A percentile compares a stretch with the other conserved stretches of the same genome.
phyloP scores from a whole-genome alignment of 2,888 invertebrate genomes.

The Philaethria dido region DNA sequence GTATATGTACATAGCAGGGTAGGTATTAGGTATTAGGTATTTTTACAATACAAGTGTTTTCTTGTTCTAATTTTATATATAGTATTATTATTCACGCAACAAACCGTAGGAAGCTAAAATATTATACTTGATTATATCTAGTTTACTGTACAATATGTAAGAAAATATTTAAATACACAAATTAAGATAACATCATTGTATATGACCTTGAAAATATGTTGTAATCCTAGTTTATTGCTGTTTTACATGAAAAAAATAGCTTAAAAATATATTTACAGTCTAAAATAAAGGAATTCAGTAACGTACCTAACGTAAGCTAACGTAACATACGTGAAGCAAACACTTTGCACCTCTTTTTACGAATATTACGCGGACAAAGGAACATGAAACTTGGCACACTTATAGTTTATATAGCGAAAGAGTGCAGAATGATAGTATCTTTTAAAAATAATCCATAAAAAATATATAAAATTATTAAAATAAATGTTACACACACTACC shows the following conservation, averaged over 20 bases:
- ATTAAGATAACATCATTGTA: neutral
- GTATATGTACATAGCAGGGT: too few relatives aligned
- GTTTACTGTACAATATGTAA: neutral
- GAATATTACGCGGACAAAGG: too few relatives aligned
- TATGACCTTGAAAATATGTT: neutral
- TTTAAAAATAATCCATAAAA: too few relatives aligned
- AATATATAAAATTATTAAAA: too few relatives aligned
- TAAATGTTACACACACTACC: too few relatives aligned
- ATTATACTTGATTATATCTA: conserved; percentile 5
- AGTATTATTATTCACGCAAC: conserved; percentile 13
- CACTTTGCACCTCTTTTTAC: too few relatives aligned
- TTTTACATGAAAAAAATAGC: neutral
- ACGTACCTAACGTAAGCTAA: too few relatives aligned
- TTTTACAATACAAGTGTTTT: conserved; percentile 11
- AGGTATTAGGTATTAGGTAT: neutral
- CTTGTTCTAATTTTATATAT: neutral
- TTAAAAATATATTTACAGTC: neutral
- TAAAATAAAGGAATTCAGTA: neutral
- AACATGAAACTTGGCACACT: too few relatives aligned
- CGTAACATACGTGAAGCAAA: too few relatives aligned
- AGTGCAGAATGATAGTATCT: too few relatives aligned
- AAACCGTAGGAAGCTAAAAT: neutral
- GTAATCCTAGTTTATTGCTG: neutral
- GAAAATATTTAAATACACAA: neutral
- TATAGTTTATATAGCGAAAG: too few relatives aligned